These are phyloP conservation scores for Osmerus eperlanus DNA, from an alignment of 2,113 vertebrate species.

Conservation along the genomic window DNA sequence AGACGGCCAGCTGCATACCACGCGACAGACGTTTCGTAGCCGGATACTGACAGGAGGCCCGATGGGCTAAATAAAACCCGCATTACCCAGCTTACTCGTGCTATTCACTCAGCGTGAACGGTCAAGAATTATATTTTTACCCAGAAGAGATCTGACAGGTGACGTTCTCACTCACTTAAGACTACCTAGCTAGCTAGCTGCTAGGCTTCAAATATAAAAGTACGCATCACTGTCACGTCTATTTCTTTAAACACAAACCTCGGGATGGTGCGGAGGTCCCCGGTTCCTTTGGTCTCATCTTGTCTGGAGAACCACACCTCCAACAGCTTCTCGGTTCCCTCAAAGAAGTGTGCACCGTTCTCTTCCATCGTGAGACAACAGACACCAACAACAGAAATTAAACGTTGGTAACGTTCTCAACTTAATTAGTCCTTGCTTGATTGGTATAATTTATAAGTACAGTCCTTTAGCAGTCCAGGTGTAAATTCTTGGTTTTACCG, in stretches of 20 bases:
- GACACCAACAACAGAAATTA: conserved; percentile 86
- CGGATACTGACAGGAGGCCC: too few relatives aligned
- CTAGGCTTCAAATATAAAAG: not conserved
- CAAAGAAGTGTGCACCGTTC: conserved; percentile 98
- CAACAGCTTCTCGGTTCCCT: conserved; percentile 97
- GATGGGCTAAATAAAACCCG: too few relatives aligned
- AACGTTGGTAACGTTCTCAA: conserved; percentile 56
- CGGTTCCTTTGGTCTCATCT: conserved; percentile 90
- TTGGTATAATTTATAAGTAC: conserved; percentile 76
- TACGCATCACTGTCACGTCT: not conserved
- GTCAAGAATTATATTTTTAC: too few relatives aligned
- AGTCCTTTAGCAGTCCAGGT: conserved; percentile 75
- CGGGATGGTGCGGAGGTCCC: conserved; percentile 95
- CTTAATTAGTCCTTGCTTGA: conserved; percentile 63
- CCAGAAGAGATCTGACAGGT: too few relatives aligned
- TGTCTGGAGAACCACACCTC: conserved; percentile 98
- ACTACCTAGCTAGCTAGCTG: not conserved
- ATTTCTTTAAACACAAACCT: conserved; percentile 74
- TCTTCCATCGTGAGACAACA: conserved; percentile 94
- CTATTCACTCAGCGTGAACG: too few relatives aligned
- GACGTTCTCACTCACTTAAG: too few relatives aligned
- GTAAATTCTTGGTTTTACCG: conserved; percentile 77
- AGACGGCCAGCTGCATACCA: too few relatives aligned
- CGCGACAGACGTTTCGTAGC: too few relatives aligned
- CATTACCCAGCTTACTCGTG: too few relatives aligned